Percentiles rank a stretch among this genome's conserved stretches.
Evolutionary conservation across 2,888 invertebrate species (phyloP).

Genomic region (Lottia scabra): DNA sequence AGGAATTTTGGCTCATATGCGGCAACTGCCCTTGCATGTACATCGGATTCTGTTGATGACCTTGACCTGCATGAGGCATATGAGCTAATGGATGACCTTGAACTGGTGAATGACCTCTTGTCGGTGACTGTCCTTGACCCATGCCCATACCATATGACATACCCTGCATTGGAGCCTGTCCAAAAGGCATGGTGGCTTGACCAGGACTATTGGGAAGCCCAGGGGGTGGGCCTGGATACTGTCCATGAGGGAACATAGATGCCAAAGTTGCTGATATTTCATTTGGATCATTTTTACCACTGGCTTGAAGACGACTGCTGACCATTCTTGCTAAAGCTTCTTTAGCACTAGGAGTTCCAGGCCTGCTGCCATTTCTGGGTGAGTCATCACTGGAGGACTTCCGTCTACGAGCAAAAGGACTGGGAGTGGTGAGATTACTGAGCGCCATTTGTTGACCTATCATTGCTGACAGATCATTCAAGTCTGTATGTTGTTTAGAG

Average conservation of each 20-base stretch:
- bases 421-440: constrained; percentile 8
- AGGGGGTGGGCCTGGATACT: constrained; percentile 13
- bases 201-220: constrained; percentile 26
- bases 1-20: neutral
- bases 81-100: constrained; percentile 4
- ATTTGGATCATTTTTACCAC: constrained; percentile 26
- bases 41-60: neutral
- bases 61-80: neutral
- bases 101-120: neutral
- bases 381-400: constrained; percentile 30
- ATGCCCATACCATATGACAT: constrained; percentile 9
- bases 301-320: constrained; percentile 56
- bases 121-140: neutral
- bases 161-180: constrained; percentile 11
- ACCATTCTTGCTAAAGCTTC: constrained; percentile 95
- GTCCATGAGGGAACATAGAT: constrained; percentile 19
- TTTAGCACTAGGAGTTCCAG: constrained; percentile 73
- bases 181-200: constrained; percentile 7
- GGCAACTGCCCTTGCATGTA: neutral
- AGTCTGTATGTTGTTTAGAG: neutral
- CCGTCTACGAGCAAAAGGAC: constrained; percentile 13
- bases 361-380: constrained; percentile 29
- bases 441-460: constrained; percentile 18
- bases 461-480: constrained; percentile 8
- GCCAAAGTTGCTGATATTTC: constrained; percentile 22